These are phyloP conservation scores for Ditylenchus dipsaci DNA, from an alignment of 1,140 invertebrate genomes.

Conservation along the genomic window DNA sequence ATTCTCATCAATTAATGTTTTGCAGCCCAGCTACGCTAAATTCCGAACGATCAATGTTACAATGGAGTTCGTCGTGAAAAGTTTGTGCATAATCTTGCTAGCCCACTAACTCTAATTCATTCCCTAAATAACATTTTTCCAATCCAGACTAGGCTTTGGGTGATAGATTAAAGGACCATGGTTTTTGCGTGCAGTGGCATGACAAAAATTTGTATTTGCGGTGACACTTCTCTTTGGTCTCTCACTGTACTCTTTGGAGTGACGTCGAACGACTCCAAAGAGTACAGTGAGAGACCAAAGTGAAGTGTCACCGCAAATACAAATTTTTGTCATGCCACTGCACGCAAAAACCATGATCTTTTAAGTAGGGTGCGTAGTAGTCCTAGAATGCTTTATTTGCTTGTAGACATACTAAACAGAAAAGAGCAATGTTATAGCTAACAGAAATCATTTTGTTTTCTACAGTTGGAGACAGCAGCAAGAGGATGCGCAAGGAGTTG, in stretches of 20 bases:
- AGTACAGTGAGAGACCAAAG: neutral
- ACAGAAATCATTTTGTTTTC: neutral
- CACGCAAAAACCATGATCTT: too few species aligned
- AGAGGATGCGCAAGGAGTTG: too few species aligned
- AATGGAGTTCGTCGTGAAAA: constrained; percentile 53
- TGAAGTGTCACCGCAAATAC: too few species aligned
- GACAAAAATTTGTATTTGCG: too few species aligned
- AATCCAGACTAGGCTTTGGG: constrained; percentile 1
- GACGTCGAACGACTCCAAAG: too few species aligned
- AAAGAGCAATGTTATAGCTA: too few species aligned
- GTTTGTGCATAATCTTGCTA: constrained; percentile 27
- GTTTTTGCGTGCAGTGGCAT: too few species aligned
- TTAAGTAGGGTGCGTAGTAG: neutral
- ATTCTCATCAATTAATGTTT: constrained; percentile 3
- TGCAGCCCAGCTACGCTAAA: constrained; percentile 39
- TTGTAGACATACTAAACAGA: neutral
- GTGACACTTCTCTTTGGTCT: too few species aligned
- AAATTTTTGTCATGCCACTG: too few species aligned
- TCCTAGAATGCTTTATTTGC: neutral
- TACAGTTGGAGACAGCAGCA: constrained; percentile 1
- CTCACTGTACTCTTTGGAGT: too few species aligned
- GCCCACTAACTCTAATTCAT: neutral
- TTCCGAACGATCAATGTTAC: constrained; percentile 44
- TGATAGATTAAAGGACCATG: neutral
- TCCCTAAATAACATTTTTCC: neutral